phyloP scores from a whole-genome alignment of 2,113 vertebrate genomes.

The Plecturocebus donacophilus region DNA sequence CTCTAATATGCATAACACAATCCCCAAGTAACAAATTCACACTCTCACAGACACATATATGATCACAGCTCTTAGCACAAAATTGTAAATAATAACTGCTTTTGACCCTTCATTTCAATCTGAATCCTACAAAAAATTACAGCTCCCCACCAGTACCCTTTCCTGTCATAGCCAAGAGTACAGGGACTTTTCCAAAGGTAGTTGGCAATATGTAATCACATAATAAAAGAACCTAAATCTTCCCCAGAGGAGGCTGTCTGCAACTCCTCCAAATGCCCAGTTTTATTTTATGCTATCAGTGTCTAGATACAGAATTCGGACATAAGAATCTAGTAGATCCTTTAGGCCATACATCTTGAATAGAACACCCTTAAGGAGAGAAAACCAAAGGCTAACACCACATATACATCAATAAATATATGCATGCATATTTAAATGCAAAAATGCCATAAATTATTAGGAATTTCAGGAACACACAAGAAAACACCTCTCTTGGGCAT shows the following conservation, averaged over 20 bases:
- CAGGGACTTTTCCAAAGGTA: neutral
- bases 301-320: neutral
- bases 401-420: neutral
- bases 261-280: neutral
- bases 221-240: neutral
- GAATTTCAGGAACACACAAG: conserved; percentile 17
- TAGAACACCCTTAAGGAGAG: neutral
- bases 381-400: conserved; percentile 7
- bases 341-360: neutral
- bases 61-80: conserved; percentile 26
- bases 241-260: neutral
- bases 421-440: neutral
- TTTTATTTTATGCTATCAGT: neutral
- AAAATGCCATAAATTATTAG: conserved; percentile 28
- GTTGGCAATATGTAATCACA: neutral
- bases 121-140: neutral
- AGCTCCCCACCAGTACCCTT: neutral
- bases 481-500: conserved; percentile 7
- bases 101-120: neutral
- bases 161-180: conserved; percentile 17
- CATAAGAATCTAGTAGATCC: neutral
- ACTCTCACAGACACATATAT: neutral
- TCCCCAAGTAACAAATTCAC: neutral
- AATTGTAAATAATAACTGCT: neutral
- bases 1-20: neutral